Base-by-base conservation (phyloP, 1,140 invertebrate genomes). In the Hycleus phaleratus region DNA sequence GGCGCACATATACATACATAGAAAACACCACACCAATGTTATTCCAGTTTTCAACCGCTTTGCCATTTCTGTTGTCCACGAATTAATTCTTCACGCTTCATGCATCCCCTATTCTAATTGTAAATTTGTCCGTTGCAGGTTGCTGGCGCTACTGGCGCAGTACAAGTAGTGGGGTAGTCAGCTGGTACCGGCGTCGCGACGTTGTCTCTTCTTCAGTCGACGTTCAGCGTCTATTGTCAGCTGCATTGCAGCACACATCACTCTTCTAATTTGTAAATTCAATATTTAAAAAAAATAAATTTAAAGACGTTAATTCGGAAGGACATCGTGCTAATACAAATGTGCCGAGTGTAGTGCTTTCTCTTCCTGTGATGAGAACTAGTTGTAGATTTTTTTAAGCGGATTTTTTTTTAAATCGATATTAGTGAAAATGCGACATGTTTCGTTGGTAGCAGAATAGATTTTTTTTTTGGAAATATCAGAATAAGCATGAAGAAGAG, bases 111-210 rank as follows among this genome's bases (percentile, higher is more conserved):
- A 32, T 32, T 56, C 52, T 70, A 68, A 66, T 63, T 66, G 50
- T 40, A 10, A 46, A 38, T 67, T 60, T 68, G 53, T 71, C 71
- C 71, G 71, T 73, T 73, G 71, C 71, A 73, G 71, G 71, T 73
- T 68, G 58, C 71, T 52, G 69, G 71, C 71, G 71, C 69, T 67
- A 61, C 60, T 55, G 55, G 69, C 70, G 64, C 56, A 58, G 9
- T 45, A 24, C 44, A 46, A 52, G 57, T 62, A 64, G 63, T 61
- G 68, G 71, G 69, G 61, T 59, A 65, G 66, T 73, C 71, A 73
- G 70, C 71, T 72, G 71, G 68, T 60, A 64, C 63, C 49, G 60
- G 67, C 70, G 69, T 71, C 71, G 66, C 71, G 70, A 69, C 71
- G 71, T 57, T 32, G 32, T 32, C 32, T 32, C 32, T 53, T 55